A percentile compares a stretch with the other conserved stretches of the same genome.
Conservation (phyloP, 2,888 invertebrate species). For the Macrophya annulata region DNA sequence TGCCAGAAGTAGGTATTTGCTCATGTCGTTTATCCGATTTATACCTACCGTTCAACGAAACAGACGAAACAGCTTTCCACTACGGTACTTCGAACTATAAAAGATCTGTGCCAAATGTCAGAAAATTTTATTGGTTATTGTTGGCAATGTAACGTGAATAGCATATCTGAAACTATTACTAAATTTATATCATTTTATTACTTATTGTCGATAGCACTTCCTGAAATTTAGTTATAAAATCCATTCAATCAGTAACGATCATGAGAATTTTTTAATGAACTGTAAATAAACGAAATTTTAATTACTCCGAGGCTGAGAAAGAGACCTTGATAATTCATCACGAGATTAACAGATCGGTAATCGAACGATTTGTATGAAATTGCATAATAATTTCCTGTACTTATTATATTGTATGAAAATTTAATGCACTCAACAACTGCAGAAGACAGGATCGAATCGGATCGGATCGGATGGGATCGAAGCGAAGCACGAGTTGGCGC, state of each 20-base stretch:
- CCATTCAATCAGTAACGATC: neutral
- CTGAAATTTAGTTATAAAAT: neutral
- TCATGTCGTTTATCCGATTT: slow-evolving; percentile 2
- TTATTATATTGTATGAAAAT: slow-evolving; percentile 11
- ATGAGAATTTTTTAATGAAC: neutral
- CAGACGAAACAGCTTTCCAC: slow-evolving; percentile 2
- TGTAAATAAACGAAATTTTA: neutral
- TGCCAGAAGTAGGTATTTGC: slow-evolving; percentile 1
- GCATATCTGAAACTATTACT: neutral
- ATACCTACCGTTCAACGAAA: slow-evolving; percentile 14
- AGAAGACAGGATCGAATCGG: neutral
- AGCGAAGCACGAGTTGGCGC: slow-evolving; percentile 15
- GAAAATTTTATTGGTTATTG: neutral
- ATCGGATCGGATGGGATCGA: neutral
- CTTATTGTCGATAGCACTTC: neutral
- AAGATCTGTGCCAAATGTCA: slow-evolving; percentile 36
- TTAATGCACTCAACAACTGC: slow-evolving; percentile 7
- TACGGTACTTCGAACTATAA: neutral
- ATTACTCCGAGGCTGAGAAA: neutral
- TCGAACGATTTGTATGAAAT: neutral
- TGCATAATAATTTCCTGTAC: neutral
- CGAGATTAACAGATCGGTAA: neutral
- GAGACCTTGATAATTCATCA: neutral
- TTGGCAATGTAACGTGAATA: slow-evolving; percentile 1
- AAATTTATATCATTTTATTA: neutral